Evolutionary conservation across 2,113 vertebrate species (phyloP), one percentile per base, ranked within the genome.

Genomic region (Butorides virescens): DNA sequence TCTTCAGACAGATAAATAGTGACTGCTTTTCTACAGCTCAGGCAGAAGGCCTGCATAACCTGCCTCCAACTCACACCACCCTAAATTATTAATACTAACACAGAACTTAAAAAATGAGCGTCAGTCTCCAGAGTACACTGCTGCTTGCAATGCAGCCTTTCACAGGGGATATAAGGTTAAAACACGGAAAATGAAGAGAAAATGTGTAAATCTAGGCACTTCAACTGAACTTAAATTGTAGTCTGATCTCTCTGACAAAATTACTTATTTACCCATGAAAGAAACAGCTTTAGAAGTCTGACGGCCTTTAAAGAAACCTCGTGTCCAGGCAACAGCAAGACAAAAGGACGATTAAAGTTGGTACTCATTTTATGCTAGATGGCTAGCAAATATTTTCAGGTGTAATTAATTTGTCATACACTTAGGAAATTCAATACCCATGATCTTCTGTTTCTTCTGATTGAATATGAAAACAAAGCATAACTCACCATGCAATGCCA

Each of bases 11-110:
- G 66, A 77, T 56, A 91, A 78, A 77, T 13, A 92, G 23, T 5
- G 6, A 63, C 77, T 36, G 47, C 42, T 77, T 76, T 86, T 56
- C 58, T 50, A 81, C 49, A 79, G 44, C 86, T 95, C 66, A 85
- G 52, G 62, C 44, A 84, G 78, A 89, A 95, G 68, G 66, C 39
- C 90, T 86, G 36, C 61, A 78, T 62, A 88, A 78, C 92, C 88
- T 88, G 79, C 61, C 77, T 93, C 63, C 84, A 95, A 72, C 61
- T 53, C 81, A 88, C 53, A 66, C 27, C 55, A 68, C 67, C 46
- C 62, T 95, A 49, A 94, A 97, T 94, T 90, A 96, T 97, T 96
- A 93, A 97, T 88, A 86, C 66, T 63, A 93, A 94, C 71, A 95
- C 14, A 95, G 80, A 93, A 88, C 92, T 95, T 71, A 8, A 91